These are phyloP conservation scores for Dasypus novemcinctus DNA, from an alignment of 2,113 vertebrate species.

Conservation along the genomic window DNA sequence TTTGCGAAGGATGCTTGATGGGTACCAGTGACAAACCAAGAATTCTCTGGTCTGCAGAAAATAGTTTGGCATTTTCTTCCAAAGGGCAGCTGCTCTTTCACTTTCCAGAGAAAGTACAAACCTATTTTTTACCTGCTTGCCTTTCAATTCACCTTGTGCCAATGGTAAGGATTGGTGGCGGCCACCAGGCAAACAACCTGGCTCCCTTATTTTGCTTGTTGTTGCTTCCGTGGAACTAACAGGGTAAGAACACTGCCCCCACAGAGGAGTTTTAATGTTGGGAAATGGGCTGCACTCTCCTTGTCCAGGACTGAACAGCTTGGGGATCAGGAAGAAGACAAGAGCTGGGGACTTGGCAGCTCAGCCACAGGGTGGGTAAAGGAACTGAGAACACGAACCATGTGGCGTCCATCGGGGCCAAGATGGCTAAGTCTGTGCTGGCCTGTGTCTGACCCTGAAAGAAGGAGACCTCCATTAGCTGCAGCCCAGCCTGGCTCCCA, in stretches of 20 bases:
- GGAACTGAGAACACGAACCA: constrained; percentile 69
- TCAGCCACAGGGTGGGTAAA: constrained; percentile 63
- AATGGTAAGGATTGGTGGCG: background rate
- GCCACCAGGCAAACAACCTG: background rate
- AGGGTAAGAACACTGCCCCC: background rate
- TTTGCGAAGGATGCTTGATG: background rate
- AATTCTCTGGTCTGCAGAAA: constrained; percentile 14
- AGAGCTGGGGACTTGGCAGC: constrained; percentile 60
- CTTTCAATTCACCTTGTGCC: background rate
- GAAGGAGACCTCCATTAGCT: constrained; percentile 59
- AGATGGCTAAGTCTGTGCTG: constrained; percentile 74
- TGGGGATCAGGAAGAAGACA: constrained; percentile 50
- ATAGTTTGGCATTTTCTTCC: constrained; percentile 7
- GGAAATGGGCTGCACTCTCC: constrained; percentile 61
- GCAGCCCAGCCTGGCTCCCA: constrained; percentile 57
- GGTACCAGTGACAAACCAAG: constrained; percentile 8
- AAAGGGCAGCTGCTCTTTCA: background rate
- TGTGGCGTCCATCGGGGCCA: constrained; percentile 76
- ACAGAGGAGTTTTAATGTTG: constrained; percentile 37
- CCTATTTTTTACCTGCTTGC: background rate
- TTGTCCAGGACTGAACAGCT: constrained; percentile 49
- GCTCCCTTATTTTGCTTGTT: background rate
- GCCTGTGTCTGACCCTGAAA: constrained; percentile 72
- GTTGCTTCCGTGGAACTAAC: background rate
- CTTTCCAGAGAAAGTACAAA: background rate